Evolutionary conservation across 2,888 invertebrate species (phyloP).

Genomic region (Allolobophora icterica): DNA sequence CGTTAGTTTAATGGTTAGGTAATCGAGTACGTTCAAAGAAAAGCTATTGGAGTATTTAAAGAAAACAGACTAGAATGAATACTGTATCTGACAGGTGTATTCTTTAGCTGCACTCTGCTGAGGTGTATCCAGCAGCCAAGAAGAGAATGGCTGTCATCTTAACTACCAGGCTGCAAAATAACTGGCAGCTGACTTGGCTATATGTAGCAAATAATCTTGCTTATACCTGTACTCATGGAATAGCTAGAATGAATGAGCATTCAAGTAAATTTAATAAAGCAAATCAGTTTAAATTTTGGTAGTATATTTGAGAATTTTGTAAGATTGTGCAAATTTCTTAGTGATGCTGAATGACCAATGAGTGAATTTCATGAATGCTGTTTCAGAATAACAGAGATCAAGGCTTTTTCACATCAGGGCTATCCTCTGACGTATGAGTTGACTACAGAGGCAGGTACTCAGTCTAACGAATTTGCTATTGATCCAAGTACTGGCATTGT

Average conservation of each 20-base stretch:
- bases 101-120: background rate
- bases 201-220: background rate
- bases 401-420: conserved; percentile 96
- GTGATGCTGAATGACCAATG: background rate
- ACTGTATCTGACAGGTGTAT: background rate
- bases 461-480: conserved; percentile 50
- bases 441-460: conserved; percentile 92
- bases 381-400: conserved; percentile 88
- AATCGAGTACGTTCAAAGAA: background rate
- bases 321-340: background rate
- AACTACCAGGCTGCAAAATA: background rate
- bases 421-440: conserved; percentile 92
- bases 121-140: background rate
- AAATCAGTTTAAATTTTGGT: background rate
- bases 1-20: background rate
- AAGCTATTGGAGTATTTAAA: background rate
- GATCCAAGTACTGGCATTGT: conserved; percentile 76
- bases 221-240: background rate
- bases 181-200: background rate
- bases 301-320: background rate
- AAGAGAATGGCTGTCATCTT: background rate
- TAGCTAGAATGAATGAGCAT: background rate
- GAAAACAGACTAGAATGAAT: background rate
- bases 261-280: background rate
- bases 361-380: conserved; percentile 69